These are phyloP conservation scores for Sinonovacula constricta DNA, from an alignment of 1,140 invertebrate species.

Conservation along the genomic window DNA sequence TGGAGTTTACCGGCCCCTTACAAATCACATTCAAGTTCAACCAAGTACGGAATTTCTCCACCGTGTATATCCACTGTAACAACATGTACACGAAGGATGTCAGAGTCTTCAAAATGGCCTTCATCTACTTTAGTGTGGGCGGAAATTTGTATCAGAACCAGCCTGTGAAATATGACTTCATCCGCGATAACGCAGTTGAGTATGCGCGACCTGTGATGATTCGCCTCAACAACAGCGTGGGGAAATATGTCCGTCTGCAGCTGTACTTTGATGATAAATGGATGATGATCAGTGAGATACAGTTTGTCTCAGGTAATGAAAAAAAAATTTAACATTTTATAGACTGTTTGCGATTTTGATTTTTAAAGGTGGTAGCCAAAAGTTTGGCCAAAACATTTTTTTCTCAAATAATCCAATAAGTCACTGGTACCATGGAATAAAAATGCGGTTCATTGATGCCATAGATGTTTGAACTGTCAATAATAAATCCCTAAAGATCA, in stretches of 20 bases:
- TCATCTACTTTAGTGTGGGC: conserved; percentile 90
- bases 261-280: conserved; percentile 90
- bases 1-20: conserved; percentile 74
- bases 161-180: conserved; percentile 85
- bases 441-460: no score
- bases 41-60: conserved; percentile 90
- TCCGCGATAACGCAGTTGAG: conserved; percentile 91
- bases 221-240: conserved; percentile 90
- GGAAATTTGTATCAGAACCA: conserved; percentile 86
- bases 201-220: conserved; percentile 90
- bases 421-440: no score
- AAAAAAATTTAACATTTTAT: no score
- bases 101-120: conserved; percentile 82
- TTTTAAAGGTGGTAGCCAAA: no score
- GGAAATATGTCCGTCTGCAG: conserved; percentile 88
- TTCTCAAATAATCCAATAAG: no score
- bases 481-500: no score
- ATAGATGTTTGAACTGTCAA: no score
- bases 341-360: no score
- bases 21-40: conserved; percentile 89
- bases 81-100: conserved; percentile 86
- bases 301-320: conserved; percentile 76
- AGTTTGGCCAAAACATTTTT: no score
- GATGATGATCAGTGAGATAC: conserved; percentile 93
- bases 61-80: conserved; percentile 88